Evolutionary conservation across 2,113 vertebrate genomes (phyloP).

Genomic region (Paramisgurnus dabryanus): DNA sequence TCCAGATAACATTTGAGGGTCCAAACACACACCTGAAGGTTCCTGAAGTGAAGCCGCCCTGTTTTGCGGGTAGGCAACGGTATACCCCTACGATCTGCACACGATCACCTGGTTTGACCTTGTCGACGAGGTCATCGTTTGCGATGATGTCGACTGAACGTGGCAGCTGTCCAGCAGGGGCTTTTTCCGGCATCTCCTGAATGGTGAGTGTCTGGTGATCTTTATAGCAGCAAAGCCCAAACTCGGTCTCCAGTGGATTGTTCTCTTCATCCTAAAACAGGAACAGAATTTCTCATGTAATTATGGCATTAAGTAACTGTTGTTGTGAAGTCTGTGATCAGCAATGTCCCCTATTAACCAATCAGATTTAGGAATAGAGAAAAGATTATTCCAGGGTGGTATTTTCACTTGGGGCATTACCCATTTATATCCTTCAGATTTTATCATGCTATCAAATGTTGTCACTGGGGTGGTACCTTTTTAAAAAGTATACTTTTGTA

Average conservation of each 20-base stretch:
- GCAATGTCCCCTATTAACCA: too few species aligned
- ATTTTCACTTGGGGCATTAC: too few species aligned
- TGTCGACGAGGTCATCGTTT: constrained; percentile 67
- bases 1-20: neutral
- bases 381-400: too few species aligned
- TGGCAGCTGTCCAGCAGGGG: constrained; percentile 69
- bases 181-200: constrained; percentile 72
- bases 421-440: too few species aligned
- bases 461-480: too few species aligned
- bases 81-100: constrained; percentile 68
- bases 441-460: too few species aligned
- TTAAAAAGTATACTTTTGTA: too few species aligned
- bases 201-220: constrained; percentile 68
- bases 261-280: constrained; percentile 70
- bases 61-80: constrained; percentile 67
- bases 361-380: too few species aligned
- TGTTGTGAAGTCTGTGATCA: too few species aligned
- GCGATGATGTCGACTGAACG: constrained; percentile 64
- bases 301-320: too few species aligned
- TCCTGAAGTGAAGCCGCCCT: constrained; percentile 67
- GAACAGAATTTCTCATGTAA: neutral
- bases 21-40: constrained; percentile 61
- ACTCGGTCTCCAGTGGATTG: constrained; percentile 72
- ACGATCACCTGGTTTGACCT: constrained; percentile 67
- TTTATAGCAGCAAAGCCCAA: constrained; percentile 65